phyloP scores from a whole-genome alignment of 2,888 invertebrate species.

The Hyalella azteca region DNA sequence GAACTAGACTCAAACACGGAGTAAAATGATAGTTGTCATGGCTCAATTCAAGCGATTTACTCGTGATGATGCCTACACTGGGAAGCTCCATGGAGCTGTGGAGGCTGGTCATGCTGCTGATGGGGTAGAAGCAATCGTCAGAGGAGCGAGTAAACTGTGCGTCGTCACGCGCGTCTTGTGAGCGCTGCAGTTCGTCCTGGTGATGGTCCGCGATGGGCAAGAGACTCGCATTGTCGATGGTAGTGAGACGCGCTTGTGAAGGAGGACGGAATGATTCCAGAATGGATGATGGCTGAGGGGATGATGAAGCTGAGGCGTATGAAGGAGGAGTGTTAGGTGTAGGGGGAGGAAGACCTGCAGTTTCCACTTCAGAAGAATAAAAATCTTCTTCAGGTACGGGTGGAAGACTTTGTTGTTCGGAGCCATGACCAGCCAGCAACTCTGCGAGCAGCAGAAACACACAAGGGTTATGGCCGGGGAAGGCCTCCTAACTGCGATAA shows the following conservation, averaged over 20 bases:
- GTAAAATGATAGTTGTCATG: background rate
- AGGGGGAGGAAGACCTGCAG: constrained; percentile 45
- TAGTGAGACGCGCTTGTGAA: background rate
- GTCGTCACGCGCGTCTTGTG: background rate
- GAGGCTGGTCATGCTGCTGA: constrained; percentile 37
- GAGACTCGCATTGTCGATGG: constrained; percentile 5
- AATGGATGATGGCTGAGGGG: constrained; percentile 27
- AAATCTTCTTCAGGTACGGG: constrained; percentile 55
- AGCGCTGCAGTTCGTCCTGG: background rate
- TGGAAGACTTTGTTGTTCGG: constrained; percentile 36
- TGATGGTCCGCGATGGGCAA: background rate
- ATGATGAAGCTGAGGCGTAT: constrained; percentile 27
- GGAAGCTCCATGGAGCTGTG: constrained; percentile 55
- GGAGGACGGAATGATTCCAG: constrained; percentile 7
- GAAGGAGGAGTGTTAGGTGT: constrained; percentile 40
- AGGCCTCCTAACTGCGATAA: background rate
- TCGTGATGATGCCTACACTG: constrained; percentile 40
- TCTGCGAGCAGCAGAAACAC: constrained; percentile 42
- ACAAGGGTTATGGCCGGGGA: constrained; percentile 6
- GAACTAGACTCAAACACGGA: background rate
- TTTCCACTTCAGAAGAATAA: constrained; percentile 47
- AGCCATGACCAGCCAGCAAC: constrained; percentile 51
- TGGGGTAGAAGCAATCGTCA: background rate
- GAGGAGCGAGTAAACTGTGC: background rate
- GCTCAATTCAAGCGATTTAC: background rate